Evolutionary conservation across 2,888 invertebrate species (phyloP).

Genomic region (Spisula subtruncata): DNA sequence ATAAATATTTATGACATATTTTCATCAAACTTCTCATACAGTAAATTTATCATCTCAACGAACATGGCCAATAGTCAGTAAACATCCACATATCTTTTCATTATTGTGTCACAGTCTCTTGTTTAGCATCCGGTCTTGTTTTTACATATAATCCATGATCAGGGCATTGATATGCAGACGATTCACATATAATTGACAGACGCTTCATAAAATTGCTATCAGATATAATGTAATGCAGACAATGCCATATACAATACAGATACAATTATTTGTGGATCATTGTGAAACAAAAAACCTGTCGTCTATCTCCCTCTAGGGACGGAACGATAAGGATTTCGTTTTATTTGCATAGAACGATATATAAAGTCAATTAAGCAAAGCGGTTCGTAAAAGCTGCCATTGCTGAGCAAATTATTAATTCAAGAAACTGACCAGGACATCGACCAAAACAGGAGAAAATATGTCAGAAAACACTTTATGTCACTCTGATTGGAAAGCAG

Average conservation of each 20-base stretch:
- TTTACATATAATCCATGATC: background rate
- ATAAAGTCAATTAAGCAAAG: background rate
- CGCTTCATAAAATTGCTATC: background rate
- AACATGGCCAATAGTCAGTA: background rate
- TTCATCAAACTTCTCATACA: background rate
- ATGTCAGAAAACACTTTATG: too few relatives aligned
- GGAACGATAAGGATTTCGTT: background rate
- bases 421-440: background rate
- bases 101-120: background rate
- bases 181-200: background rate
- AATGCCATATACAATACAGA: background rate
- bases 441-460: too few relatives aligned
- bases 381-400: background rate
- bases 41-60: background rate
- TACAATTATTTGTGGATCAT: background rate
- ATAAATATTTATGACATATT: background rate
- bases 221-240: background rate
- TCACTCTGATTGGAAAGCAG: too few relatives aligned
- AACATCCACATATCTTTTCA: background rate
- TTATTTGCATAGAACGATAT: slow-evolving; percentile 3
- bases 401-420: background rate
- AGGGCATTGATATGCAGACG: background rate
- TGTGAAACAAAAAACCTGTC: background rate
- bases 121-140: background rate
- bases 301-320: background rate